phyloP scores from a whole-genome alignment of 2,797 vertebrate species.

The Tachyglossus aculeatus region DNA sequence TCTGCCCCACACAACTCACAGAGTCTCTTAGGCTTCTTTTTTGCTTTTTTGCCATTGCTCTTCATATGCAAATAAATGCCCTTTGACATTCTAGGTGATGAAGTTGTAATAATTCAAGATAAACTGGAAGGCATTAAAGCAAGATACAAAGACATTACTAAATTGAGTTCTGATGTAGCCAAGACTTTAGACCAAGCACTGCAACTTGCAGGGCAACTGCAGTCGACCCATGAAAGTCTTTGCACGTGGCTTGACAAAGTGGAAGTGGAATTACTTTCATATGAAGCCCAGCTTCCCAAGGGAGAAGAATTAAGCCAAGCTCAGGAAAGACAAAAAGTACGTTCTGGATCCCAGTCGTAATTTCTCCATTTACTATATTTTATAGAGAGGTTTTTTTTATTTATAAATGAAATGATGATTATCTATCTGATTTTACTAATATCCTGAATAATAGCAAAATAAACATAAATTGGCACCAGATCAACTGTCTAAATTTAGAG shows the following conservation, averaged over 20 bases:
- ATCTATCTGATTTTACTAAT: background rate
- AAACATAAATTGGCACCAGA: background rate
- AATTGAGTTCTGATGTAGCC: conserved; percentile 83
- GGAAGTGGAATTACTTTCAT: conserved; percentile 82
- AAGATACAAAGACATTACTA: conserved; percentile 90
- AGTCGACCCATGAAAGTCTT: conserved; percentile 81
- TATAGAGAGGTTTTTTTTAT: background rate
- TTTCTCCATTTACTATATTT: background rate
- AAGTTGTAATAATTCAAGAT: conserved; percentile 95
- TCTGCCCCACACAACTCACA: background rate
- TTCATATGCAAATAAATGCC: conserved; percentile 38
- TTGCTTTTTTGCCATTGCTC: background rate
- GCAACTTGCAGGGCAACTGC: conserved; percentile 82
- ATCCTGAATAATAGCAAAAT: conserved; percentile 7
- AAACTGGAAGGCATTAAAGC: conserved; percentile 95
- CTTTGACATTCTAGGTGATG: conserved; percentile 85
- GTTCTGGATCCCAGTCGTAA: conserved; percentile 17
- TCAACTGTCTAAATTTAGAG: conserved; percentile 6
- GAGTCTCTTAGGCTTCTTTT: background rate
- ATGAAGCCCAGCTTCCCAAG: conserved; percentile 76
- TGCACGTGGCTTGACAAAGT: conserved; percentile 85
- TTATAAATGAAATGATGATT: background rate
- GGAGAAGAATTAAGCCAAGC: conserved; percentile 81
- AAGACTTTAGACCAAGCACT: conserved; percentile 87
- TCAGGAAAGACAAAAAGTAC: conserved; percentile 89